Evolutionary conservation across 2,113 vertebrate species (phyloP).

Genomic region (Ptychochromis oligacanthus): DNA sequence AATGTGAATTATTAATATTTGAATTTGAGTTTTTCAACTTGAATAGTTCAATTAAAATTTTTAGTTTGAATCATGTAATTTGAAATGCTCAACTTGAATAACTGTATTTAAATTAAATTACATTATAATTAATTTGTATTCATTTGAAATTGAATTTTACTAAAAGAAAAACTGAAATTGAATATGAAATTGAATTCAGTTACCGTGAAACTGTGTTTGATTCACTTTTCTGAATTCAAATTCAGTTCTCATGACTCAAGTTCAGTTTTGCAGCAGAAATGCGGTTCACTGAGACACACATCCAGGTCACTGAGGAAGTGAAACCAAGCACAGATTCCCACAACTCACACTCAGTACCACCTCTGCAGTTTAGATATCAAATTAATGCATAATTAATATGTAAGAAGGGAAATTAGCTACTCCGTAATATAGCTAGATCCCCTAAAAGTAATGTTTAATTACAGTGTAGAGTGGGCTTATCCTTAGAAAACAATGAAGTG

Average conservation of each 20-base stretch:
- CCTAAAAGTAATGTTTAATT: background rate
- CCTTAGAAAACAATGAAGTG: background rate
- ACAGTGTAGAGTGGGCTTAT: background rate
- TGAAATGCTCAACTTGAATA: background rate
- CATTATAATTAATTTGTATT: background rate
- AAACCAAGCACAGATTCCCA: background rate
- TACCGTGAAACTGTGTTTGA: background rate
- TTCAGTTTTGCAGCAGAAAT: too few species aligned
- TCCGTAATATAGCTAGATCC: background rate
- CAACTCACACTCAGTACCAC: background rate
- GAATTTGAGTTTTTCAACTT: background rate
- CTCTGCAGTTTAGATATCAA: background rate
- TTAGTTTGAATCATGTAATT: background rate
- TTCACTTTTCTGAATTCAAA: background rate
- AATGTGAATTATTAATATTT: background rate
- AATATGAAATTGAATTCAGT: background rate
- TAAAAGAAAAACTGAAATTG: background rate
- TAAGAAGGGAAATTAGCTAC: background rate
- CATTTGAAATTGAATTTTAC: background rate
- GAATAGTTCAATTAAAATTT: background rate
- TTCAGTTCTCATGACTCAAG: too few species aligned
- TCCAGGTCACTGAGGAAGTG: background rate
- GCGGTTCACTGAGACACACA: too few species aligned
- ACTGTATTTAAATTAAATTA: background rate
- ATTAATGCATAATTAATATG: background rate